Evolutionary conservation across 2,113 vertebrate species (phyloP).

Genomic region (Chaetorhynchus papuensis): DNA sequence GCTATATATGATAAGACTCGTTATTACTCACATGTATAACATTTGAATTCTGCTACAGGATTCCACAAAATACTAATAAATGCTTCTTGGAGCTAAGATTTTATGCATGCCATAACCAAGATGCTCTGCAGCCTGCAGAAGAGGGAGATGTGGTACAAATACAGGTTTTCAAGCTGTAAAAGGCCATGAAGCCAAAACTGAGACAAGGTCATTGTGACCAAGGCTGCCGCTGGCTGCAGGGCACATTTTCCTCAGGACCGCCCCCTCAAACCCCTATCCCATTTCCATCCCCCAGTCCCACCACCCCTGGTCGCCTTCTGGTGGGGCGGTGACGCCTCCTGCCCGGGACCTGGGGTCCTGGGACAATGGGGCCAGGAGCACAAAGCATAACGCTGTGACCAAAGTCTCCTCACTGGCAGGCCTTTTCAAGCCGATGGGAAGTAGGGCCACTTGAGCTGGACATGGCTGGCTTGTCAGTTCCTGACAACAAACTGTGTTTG

Average conservation of each 20-base stretch:
- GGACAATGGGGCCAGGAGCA: constrained; percentile 78
- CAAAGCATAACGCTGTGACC: constrained; percentile 83
- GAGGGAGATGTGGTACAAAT: neutral
- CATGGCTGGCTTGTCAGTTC: constrained; percentile 89
- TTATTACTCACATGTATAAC: neutral
- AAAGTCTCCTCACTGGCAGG: constrained; percentile 73
- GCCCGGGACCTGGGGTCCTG: constrained; percentile 60
- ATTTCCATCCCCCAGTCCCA: neutral
- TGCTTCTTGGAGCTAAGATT: neutral
- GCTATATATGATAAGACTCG: neutral
- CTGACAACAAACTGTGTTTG: constrained; percentile 88
- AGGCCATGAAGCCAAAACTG: neutral
- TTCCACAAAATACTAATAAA: neutral
- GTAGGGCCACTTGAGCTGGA: constrained; percentile 82
- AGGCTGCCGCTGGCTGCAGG: neutral
- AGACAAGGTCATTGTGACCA: neutral
- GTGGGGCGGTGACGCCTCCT: constrained; percentile 59
- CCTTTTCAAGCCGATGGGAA: constrained; percentile 84
- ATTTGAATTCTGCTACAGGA: neutral
- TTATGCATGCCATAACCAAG: neutral
- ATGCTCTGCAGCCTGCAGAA: neutral
- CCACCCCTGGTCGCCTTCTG: neutral
- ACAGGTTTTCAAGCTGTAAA: neutral
- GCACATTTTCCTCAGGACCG: neutral
- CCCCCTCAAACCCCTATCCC: neutral